Conservation (phyloP, 2,797 vertebrate genomes). For the Cottoperca gobio region DNA sequence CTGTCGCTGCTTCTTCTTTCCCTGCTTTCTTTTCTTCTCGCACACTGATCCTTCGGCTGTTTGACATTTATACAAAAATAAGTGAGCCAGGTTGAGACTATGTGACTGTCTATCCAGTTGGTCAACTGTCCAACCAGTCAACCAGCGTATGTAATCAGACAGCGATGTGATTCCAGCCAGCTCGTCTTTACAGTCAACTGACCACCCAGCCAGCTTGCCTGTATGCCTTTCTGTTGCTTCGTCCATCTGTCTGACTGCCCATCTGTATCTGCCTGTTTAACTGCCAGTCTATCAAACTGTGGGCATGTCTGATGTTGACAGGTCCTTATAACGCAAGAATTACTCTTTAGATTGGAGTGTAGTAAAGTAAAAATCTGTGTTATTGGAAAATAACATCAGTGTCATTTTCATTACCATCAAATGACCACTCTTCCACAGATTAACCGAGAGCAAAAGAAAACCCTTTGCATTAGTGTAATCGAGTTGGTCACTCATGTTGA, state of each 20-base stretch:
- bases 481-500: slow-evolving; percentile 8
- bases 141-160: slow-evolving; percentile 64
- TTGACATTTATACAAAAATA: slow-evolving; percentile 69
- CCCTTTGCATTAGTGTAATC: not conserved
- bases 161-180: slow-evolving; percentile 53
- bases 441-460: not conserved
- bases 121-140: slow-evolving; percentile 62
- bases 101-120: slow-evolving; percentile 53
- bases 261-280: slow-evolving; percentile 63
- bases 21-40: not conserved
- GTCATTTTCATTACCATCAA: slow-evolving; percentile 31
- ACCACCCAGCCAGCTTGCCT: slow-evolving; percentile 46
- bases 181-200: slow-evolving; percentile 50
- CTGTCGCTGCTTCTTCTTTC: not conserved
- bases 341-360: slow-evolving; percentile 33
- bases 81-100: slow-evolving; percentile 46
- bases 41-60: slow-evolving; percentile 52
- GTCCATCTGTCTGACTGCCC: slow-evolving; percentile 67
- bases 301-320: slow-evolving; percentile 44
- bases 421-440: slow-evolving; percentile 8
- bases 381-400: slow-evolving; percentile 6
- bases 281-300: slow-evolving; percentile 37
- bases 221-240: slow-evolving; percentile 44
- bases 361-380: not conserved
- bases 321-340: slow-evolving; percentile 31